These are phyloP conservation scores for Archilochus colubris DNA, from an alignment of 2,113 vertebrate species.

Conservation along the genomic window DNA sequence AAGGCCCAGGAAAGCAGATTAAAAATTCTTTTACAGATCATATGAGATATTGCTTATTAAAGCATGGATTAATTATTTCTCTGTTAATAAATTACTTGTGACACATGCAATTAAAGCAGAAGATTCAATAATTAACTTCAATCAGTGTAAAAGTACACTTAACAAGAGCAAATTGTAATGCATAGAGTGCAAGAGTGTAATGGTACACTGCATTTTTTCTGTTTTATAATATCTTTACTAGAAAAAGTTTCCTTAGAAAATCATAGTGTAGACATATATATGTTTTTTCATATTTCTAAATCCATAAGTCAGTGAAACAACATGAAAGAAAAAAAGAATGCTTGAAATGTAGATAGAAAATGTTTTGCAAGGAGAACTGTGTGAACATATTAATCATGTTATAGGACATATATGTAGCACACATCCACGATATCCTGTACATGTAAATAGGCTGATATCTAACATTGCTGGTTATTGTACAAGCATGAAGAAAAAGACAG, in stretches of 20 bases:
- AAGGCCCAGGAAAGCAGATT: conserved; percentile 11
- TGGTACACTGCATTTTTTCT: not conserved
- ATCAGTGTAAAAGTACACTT: conserved; percentile 31
- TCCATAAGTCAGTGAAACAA: not conserved
- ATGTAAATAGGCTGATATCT: not conserved
- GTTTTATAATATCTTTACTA: not conserved
- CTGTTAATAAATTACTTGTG: conserved; percentile 66
- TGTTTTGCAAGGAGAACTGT: not conserved
- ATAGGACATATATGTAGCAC: not conserved
- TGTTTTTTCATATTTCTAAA: not conserved
- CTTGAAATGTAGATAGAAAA: not conserved
- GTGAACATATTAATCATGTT: not conserved
- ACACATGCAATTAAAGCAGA: conserved; percentile 52
- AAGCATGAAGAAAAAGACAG: not conserved
- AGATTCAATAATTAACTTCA: conserved; percentile 42
- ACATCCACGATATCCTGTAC: not conserved
- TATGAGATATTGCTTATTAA: conserved; percentile 57
- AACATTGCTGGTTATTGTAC: not conserved
- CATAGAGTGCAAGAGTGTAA: not conserved
- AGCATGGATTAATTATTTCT: conserved; percentile 53
- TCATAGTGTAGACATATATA: not conserved
- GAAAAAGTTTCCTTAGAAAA: not conserved
- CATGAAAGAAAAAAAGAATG: not conserved
- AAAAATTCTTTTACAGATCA: conserved; percentile 33
- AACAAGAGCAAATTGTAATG: conserved; percentile 15